phyloP scores from a whole-genome alignment of 2,888 invertebrate species.

The Noctua janthina region DNA sequence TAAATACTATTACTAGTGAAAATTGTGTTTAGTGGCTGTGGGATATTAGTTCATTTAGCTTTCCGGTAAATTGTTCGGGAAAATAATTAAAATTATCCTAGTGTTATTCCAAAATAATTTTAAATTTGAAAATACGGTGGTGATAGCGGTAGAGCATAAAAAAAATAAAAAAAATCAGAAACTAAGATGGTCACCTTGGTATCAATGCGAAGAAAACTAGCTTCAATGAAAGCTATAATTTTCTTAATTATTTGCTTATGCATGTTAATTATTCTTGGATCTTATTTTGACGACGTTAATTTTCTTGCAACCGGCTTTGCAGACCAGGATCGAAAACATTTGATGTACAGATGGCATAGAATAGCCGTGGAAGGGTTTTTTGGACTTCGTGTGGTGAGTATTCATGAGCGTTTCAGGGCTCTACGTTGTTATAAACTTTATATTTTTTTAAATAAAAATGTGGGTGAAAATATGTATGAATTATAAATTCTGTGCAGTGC shows the following conservation, averaged over 20 bases:
- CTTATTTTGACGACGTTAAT: constrained; percentile 13
- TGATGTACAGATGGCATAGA: constrained; percentile 32
- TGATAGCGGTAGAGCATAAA: not conserved
- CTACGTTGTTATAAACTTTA: not conserved
- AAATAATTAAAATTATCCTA: not conserved
- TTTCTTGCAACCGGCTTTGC: not conserved
- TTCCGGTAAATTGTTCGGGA: not conserved
- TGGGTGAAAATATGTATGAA: not conserved
- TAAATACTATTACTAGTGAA: not conserved
- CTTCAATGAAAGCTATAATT: constrained; percentile 25
- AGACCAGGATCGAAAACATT: not conserved
- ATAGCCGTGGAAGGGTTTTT: constrained; percentile 45
- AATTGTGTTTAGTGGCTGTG: not conserved
- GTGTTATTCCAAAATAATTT: not conserved
- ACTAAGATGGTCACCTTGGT: not conserved
- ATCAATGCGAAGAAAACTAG: constrained; percentile 15
- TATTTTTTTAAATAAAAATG: not conserved
- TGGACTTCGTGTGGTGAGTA: constrained; percentile 69
- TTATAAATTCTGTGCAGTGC: not conserved
- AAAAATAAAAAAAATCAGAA: not conserved
- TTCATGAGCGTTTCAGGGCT: no score
- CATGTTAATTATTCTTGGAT: constrained; percentile 21
- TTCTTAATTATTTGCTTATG: constrained; percentile 41
- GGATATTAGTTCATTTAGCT: not conserved
- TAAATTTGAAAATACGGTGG: constrained; percentile 20